Percentiles rank a stretch among this genome's conserved stretches.
These are phyloP conservation scores for Trichogramma evanescens DNA, from an alignment of 2,888 invertebrate genomes.

Conservation along the genomic window DNA sequence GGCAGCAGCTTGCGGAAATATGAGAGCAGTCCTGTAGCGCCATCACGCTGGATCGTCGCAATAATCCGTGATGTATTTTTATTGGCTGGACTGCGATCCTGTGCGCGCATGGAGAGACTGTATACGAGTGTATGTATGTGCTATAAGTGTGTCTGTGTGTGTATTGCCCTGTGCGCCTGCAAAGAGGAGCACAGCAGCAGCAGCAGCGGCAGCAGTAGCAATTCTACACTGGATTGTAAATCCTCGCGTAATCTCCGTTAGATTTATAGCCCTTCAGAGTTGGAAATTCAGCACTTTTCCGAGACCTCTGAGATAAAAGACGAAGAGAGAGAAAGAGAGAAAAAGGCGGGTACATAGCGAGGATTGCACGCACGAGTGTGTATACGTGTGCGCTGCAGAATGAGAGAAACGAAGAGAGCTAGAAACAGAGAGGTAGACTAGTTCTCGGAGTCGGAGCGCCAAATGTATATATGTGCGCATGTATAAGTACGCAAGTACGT, in stretches of 20 bases:
- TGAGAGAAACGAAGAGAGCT: no score
- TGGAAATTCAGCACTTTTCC: constrained; percentile 24
- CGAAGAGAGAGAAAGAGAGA: constrained; percentile 9
- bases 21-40: no score
- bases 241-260: constrained; percentile 22
- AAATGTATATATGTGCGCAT: no score
- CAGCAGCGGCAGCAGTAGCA: constrained; percentile 10
- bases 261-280: constrained; percentile 23
- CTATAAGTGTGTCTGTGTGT: no score
- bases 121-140: no score
- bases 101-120: not conserved
- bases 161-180: not conserved
- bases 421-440: no score
- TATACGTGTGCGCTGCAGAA: no score
- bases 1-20: no score
- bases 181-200: not conserved
- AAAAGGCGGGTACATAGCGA: not conserved
- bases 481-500: no score
- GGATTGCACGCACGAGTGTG: no score
- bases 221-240: constrained; percentile 20
- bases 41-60: constrained; percentile 4
- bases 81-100: constrained; percentile 15
- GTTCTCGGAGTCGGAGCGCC: no score
- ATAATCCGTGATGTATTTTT: constrained; percentile 25
- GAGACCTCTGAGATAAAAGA: constrained; percentile 14